Evolutionary conservation across 2,888 invertebrate species (phyloP), one percentile per base, ranked within the genome.

Genomic region (Harpagoxenus sublaevis): DNA sequence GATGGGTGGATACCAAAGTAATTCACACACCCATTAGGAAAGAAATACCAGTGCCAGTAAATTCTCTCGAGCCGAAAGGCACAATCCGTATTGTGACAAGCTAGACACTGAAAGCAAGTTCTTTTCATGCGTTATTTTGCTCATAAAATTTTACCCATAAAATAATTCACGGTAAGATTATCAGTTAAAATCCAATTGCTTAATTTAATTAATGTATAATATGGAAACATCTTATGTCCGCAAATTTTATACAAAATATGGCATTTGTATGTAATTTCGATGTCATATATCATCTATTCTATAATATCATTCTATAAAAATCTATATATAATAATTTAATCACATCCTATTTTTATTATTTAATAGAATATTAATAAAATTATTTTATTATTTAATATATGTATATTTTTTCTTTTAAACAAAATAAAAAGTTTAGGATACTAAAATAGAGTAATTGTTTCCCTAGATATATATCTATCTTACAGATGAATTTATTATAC

Each of bases 1-100:
- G 55, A 88, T 84, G 85, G 87, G 62, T 55, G 66, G 83, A 62
- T 48, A 73, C 57, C 45, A 85, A 78, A 70, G 85, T 86, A 84
- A 87, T 89, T 89, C 71, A 48, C 48, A 66, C 48, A 74, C 71
- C 81, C 71, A 74, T 73, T 84, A 65, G 77, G 60, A 45, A 75
- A 74, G 65, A 79, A 79, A 87, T 74, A 83, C 60, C 82, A 60
- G 60, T 51, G 23, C 45, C 68, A 10, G 12, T 35, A 60, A 77
- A 57, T 75, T 84, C 55, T 42, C 31, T 45, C 55, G 12, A 51
- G 73, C 82, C 70, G 39, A 77, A 74, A 70, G 86, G 57, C 51
- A 79, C 83, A 88, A 89, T 89, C 70, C 51, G 18, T 15, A 53
- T 63, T 55, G 35, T 57, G 78, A 39, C 12, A 51, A n/a, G 3